phyloP scores from a whole-genome alignment of 2,797 vertebrate species.

The Coluber constrictor region DNA sequence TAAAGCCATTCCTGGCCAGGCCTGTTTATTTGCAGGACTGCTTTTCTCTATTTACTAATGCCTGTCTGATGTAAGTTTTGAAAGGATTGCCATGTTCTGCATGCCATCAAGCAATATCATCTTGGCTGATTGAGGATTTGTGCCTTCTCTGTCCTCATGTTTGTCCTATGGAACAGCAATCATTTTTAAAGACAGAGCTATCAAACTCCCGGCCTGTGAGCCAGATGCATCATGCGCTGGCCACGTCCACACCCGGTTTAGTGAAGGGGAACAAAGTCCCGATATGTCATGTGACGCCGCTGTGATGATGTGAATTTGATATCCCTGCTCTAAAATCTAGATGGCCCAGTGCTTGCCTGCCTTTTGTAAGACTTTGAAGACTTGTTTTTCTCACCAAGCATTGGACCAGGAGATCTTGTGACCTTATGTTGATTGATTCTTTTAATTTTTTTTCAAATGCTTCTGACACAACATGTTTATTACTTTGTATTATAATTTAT shows the following conservation, averaged over 20 bases:
- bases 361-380: background rate
- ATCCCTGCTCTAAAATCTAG: background rate
- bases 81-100: background rate
- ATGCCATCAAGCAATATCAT: background rate
- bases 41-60: background rate
- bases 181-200: too few species aligned
- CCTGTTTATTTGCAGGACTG: background rate
- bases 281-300: too few species aligned
- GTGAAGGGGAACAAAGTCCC: too few species aligned
- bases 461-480: background rate
- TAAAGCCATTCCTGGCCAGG: background rate
- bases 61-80: background rate
- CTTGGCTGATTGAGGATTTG: background rate
- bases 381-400: background rate
- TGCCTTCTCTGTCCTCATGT: background rate
- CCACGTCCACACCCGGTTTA: too few species aligned
- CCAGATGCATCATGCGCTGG: too few species aligned
- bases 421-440: background rate
- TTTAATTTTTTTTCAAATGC: background rate
- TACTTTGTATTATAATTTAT: background rate
- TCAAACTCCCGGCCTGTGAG: too few species aligned
- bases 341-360: background rate
- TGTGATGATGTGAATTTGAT: too few species aligned
- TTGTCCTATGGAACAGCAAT: background rate
- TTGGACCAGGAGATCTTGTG: background rate